These are phyloP conservation scores for Orchestes rusci DNA, from an alignment of 2,888 invertebrate genomes.

Conservation along the genomic window DNA sequence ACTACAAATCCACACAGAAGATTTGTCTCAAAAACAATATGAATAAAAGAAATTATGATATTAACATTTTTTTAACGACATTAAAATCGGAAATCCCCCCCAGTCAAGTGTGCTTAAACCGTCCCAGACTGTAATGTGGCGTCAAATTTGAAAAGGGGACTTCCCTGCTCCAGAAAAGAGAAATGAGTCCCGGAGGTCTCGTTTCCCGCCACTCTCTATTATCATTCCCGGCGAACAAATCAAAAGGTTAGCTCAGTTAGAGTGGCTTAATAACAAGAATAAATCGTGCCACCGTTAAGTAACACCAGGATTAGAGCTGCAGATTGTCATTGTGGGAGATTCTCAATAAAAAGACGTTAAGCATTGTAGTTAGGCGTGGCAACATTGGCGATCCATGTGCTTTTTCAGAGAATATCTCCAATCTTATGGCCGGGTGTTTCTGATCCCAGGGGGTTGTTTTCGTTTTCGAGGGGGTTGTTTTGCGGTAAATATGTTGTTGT, in stretches of 20 bases:
- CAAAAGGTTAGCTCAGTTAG: constrained; percentile 44
- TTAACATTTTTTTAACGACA: too few species aligned
- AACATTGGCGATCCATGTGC: too few species aligned
- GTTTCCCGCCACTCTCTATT: constrained; percentile 46
- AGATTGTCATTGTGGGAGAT: too few species aligned
- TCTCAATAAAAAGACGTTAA: too few species aligned
- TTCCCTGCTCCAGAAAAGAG: constrained; percentile 31
- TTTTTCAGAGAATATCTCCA: too few species aligned
- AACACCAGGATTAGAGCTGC: too few species aligned
- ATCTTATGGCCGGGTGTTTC: too few species aligned
- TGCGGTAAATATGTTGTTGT: constrained; percentile 26
- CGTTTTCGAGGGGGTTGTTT: constrained; percentile 18
- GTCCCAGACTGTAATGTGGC: constrained; percentile 45
- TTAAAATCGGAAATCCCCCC: constrained; percentile 10
- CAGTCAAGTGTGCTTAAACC: constrained; percentile 39
- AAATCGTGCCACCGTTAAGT: too few species aligned
- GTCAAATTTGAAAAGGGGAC: constrained; percentile 44
- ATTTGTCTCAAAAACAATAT: too few species aligned
- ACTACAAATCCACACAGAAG: too few species aligned
- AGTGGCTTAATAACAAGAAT: constrained; percentile 44
- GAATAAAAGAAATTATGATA: too few species aligned
- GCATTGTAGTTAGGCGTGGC: too few species aligned
- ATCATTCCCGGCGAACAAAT: constrained; percentile 48
- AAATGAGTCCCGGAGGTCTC: constrained; percentile 45
- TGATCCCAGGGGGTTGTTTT: constrained; percentile 23